These are phyloP conservation scores for Cerastis leucographa DNA, from an alignment of 2,888 invertebrate genomes.

Conservation along the genomic window DNA sequence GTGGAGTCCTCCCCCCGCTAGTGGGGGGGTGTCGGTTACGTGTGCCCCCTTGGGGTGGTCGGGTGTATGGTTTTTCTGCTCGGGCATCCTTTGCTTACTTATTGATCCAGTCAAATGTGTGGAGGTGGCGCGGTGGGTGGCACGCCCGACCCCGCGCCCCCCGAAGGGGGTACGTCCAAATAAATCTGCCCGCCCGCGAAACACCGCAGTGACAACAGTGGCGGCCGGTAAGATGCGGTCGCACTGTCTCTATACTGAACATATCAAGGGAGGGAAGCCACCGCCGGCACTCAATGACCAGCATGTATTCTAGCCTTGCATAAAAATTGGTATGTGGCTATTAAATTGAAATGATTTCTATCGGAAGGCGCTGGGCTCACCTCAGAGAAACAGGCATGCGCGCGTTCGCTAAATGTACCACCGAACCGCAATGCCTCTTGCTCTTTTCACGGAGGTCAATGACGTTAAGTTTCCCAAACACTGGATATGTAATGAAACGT, in stretches of 20 bases:
- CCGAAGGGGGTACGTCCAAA: slow-evolving; percentile 90
- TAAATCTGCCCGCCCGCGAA: slow-evolving; percentile 91
- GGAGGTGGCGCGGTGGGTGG: slow-evolving; percentile 90
- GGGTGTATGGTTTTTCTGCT: slow-evolving; percentile 91
- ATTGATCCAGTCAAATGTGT: slow-evolving; percentile 92
- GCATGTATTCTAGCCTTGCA: neutral
- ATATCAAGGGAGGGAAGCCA: slow-evolving; percentile 36
- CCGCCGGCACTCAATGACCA: slow-evolving; percentile 8
- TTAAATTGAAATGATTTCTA: slow-evolving; percentile 87
- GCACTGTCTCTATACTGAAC: slow-evolving; percentile 85
- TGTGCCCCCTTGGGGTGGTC: slow-evolving; percentile 90
- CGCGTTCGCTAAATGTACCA: slow-evolving; percentile 83
- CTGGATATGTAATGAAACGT: slow-evolving; percentile 75
- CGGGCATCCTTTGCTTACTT: slow-evolving; percentile 92
- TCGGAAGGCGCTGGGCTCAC: slow-evolving; percentile 82
- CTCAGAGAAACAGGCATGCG: slow-evolving; percentile 89
- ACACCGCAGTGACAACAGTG: slow-evolving; percentile 91
- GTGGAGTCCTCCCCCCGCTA: slow-evolving; percentile 90
- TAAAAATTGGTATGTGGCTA: slow-evolving; percentile 74
- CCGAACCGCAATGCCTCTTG: slow-evolving; percentile 82
- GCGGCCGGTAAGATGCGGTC: slow-evolving; percentile 88
- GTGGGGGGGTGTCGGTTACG: slow-evolving; percentile 91
- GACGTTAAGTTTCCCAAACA: slow-evolving; percentile 81
- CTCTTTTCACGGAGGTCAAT: slow-evolving; percentile 85
- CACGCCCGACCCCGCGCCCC: slow-evolving; percentile 85